A percentile compares a stretch with the other conserved stretches of the same genome.
Conservation (phyloP, 2,113 vertebrate species). For the Takifugu flavidus region DNA sequence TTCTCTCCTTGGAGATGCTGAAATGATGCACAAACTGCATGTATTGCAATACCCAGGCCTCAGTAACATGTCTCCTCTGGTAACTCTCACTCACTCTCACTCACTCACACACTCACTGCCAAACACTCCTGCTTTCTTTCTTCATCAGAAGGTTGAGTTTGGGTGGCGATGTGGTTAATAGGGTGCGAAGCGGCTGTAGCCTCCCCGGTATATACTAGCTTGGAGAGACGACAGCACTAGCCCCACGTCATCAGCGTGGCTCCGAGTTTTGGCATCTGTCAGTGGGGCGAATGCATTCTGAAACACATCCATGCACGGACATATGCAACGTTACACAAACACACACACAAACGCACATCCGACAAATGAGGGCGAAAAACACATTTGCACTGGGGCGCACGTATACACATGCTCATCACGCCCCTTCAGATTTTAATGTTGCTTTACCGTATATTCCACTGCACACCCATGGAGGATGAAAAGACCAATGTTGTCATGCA, state of each 20-base stretch:
- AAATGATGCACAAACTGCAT: constrained; percentile 93
- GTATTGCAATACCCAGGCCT: constrained; percentile 97
- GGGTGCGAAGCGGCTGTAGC: constrained; percentile 98
- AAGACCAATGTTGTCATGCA: constrained; percentile 66
- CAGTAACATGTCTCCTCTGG: constrained; percentile 78
- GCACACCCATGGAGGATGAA: constrained; percentile 52
- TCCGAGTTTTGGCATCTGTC: constrained; percentile 98
- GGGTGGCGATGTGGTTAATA: constrained; percentile 78
- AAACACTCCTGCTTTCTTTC: constrained; percentile 39
- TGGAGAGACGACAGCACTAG: constrained; percentile 99
- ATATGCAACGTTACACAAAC: constrained; percentile 9
- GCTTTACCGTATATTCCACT: constrained; percentile 46
- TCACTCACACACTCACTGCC: constrained; percentile 7
- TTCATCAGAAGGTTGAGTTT: constrained; percentile 43
- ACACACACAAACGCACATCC: neutral
- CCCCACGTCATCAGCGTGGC: constrained; percentile 96
- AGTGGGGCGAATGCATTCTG: constrained; percentile 97
- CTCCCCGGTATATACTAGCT: constrained; percentile 99
- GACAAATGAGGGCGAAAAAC: neutral
- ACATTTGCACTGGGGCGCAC: constrained; percentile 2
- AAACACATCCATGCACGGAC: constrained; percentile 62
- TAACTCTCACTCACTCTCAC: constrained; percentile 9
- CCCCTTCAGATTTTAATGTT: constrained; percentile 7
- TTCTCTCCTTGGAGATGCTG: constrained; percentile 89
- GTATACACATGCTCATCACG: constrained; percentile 20